A percentile compares a stretch with the other conserved stretches of the same genome.
phyloP scores from a whole-genome alignment of 2,888 invertebrate species.

The Empis stercorea region DNA sequence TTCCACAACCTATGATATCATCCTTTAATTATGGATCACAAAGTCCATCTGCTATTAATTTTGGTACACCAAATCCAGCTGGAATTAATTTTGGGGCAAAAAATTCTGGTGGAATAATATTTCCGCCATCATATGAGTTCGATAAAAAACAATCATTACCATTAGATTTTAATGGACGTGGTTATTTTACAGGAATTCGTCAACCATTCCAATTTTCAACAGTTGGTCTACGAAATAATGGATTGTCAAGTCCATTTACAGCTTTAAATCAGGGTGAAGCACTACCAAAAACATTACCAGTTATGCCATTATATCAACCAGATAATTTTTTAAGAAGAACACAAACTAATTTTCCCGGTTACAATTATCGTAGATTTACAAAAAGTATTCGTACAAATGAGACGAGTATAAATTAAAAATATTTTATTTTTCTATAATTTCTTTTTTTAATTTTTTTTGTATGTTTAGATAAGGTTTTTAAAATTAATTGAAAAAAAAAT shows the following conservation, averaged over 20 bases:
- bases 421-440: too few species aligned
- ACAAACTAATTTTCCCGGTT: too few species aligned
- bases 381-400: neutral
- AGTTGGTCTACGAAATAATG: constrained; percentile 23
- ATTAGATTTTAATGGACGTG: neutral
- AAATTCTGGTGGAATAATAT: constrained; percentile 10
- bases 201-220: constrained; percentile 25
- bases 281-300: constrained; percentile 16
- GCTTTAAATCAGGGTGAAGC: constrained; percentile 31
- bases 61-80: too few species aligned
- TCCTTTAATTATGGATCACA: constrained; percentile 11
- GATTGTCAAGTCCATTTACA: constrained; percentile 28
- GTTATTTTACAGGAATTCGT: constrained; percentile 22
- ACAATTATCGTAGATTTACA: neutral
- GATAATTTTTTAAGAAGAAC: too few species aligned
- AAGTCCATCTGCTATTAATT: too few species aligned
- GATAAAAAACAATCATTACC: neutral
- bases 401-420: neutral
- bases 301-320: neutral
- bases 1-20: neutral
- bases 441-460: too few species aligned
- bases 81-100: constrained; percentile 13
- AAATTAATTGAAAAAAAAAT: too few species aligned
- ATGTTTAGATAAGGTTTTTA: too few species aligned
- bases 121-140: neutral